These are phyloP conservation scores for Enteromius mattozi DNA, from an alignment of 2,797 vertebrate genomes.

Conservation along the genomic window DNA sequence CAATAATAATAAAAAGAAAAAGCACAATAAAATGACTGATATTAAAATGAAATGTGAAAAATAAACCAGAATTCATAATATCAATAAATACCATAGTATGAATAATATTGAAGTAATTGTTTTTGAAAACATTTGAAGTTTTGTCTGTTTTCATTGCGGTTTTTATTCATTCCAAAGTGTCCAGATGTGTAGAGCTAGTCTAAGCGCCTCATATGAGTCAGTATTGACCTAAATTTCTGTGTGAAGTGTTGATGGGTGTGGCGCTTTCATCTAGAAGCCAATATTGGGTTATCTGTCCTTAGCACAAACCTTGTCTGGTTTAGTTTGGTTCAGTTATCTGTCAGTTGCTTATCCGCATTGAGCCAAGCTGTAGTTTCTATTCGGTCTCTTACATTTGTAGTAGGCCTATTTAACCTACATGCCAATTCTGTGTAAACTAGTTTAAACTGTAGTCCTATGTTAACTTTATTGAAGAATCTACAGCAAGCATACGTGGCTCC, in stretches of 20 bases:
- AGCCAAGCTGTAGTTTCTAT: background rate
- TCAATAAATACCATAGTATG: background rate
- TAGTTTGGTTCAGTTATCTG: background rate
- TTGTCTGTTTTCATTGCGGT: background rate
- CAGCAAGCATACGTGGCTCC: background rate
- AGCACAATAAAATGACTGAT: background rate
- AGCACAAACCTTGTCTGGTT: conserved; percentile 19
- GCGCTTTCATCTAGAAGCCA: conserved; percentile 4
- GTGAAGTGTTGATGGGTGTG: conserved; percentile 11
- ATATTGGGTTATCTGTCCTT: conserved; percentile 19
- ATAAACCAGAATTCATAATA: background rate
- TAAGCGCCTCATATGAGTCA: background rate
- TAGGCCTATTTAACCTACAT: background rate
- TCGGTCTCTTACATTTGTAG: background rate
- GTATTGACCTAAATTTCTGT: conserved; percentile 8
- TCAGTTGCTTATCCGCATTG: background rate
- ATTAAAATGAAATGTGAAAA: background rate
- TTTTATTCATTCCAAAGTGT: background rate
- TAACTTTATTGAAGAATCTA: background rate
- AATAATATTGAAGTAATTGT: background rate
- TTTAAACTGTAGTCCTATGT: background rate
- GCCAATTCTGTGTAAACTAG: background rate
- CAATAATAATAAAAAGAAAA: background rate
- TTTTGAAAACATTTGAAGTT: no score
- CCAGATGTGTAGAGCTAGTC: conserved; percentile 10